These are phyloP conservation scores for Drosophila kambysellisi DNA, from an alignment of 2,888 invertebrate genomes.

Conservation along the genomic window DNA sequence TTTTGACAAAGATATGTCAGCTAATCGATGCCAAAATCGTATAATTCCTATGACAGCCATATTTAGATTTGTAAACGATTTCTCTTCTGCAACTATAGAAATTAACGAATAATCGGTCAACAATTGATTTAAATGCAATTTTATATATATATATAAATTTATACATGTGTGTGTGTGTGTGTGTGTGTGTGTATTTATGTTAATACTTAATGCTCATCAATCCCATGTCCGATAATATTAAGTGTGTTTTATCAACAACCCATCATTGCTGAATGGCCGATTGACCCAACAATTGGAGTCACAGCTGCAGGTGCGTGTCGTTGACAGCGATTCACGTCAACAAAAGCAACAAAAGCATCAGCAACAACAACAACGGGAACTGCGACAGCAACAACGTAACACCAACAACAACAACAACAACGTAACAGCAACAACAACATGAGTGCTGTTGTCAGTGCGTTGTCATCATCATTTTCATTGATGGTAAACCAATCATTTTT, in stretches of 20 bases:
- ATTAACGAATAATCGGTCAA: not conserved
- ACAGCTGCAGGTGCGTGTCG: conserved; percentile 73
- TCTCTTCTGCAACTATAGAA: not conserved
- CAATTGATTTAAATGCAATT: conserved; percentile 22
- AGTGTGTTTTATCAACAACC: conserved; percentile 29
- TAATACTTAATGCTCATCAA: conserved; percentile 28
- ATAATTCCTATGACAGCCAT: too few relatives aligned
- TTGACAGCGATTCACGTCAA: conserved; percentile 65
- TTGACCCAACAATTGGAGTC: conserved; percentile 74
- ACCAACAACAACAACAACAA: conserved; percentile 29
- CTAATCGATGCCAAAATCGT: too few relatives aligned
- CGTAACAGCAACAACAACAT: conserved; percentile 27
- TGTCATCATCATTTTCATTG: conserved; percentile 78
- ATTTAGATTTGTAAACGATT: not conserved
- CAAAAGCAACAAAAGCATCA: conserved; percentile 30
- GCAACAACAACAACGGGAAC: conserved; percentile 18
- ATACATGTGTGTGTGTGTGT: not conserved
- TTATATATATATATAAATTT: not conserved
- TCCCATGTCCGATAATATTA: conserved; percentile 13
- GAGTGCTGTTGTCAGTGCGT: conserved; percentile 61
- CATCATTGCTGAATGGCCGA: conserved; percentile 61
- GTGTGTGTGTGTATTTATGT: not conserved
- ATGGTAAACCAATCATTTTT: conserved; percentile 80
- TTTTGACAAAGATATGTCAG: not conserved
- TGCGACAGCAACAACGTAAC: conserved; percentile 23